phyloP scores from a whole-genome alignment of 2,888 invertebrate genomes.

The Tachystola acroxantha region DNA sequence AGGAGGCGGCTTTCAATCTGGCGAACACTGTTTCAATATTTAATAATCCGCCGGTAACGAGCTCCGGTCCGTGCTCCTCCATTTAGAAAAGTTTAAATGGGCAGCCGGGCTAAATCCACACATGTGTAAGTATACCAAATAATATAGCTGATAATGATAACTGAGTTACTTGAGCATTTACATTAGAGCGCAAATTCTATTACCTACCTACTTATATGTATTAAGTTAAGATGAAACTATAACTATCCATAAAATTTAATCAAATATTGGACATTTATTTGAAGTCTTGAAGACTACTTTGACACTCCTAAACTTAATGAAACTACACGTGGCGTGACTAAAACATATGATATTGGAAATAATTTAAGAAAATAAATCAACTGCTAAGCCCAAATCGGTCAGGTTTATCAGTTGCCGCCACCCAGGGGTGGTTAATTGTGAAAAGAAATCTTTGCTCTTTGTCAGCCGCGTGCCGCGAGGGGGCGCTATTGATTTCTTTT shows the following conservation, averaged over 20 bases:
- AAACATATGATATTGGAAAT: too few species aligned
- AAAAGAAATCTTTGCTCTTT: constrained; percentile 79
- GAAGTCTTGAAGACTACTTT: too few species aligned
- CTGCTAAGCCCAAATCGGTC: constrained; percentile 48
- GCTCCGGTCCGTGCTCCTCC: constrained; percentile 41
- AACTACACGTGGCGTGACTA: too few species aligned
- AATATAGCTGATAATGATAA: background rate
- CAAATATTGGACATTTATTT: too few species aligned
- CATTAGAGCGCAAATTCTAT: background rate
- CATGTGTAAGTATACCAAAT: background rate
- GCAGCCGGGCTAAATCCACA: constrained; percentile 19
- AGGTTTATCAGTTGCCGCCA: constrained; percentile 62
- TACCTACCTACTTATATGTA: background rate
- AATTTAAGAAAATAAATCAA: constrained; percentile 8
- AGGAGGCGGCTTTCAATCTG: constrained; percentile 64
- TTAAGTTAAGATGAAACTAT: too few species aligned
- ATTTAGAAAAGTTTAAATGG: constrained; percentile 74
- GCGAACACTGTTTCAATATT: constrained; percentile 70
- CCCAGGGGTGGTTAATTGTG: constrained; percentile 74
- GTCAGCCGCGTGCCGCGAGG: constrained; percentile 57
- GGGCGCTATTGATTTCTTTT: constrained; percentile 77
- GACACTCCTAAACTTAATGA: too few species aligned
- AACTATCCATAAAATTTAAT: too few species aligned
- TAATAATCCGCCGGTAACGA: constrained; percentile 75
- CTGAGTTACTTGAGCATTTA: background rate